Percentiles rank a stretch among this genome's conserved stretches.
These are phyloP conservation scores for Hyposoter dolosus DNA, from an alignment of 2,888 invertebrate species.

Conservation along the genomic window DNA sequence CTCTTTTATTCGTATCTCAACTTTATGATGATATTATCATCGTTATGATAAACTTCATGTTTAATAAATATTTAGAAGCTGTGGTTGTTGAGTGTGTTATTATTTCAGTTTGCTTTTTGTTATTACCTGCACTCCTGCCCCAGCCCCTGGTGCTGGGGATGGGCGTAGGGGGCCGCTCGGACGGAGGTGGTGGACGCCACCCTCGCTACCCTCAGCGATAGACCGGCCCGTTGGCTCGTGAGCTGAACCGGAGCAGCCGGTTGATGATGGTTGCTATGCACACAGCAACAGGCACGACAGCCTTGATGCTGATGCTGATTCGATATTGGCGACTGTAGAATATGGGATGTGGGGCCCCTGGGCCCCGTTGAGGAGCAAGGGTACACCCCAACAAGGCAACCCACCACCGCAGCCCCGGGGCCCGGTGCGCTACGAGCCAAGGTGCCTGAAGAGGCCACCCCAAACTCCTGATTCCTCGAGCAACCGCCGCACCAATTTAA, in stretches of 20 bases:
- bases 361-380: constrained; percentile 83
- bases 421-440: constrained; percentile 83
- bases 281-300: constrained; percentile 84
- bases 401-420: constrained; percentile 83
- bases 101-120: constrained; percentile 51
- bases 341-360: constrained; percentile 81
- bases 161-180: constrained; percentile 85
- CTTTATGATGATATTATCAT: constrained; percentile 22
- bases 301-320: constrained; percentile 74
- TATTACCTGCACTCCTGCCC: constrained; percentile 84
- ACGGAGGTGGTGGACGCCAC: constrained; percentile 85
- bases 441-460: constrained; percentile 80
- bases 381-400: constrained; percentile 84
- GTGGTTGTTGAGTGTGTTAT: constrained; percentile 42
- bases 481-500: constrained; percentile 78
- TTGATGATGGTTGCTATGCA: constrained; percentile 81
- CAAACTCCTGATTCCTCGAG: constrained; percentile 76
- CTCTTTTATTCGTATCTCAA: constrained; percentile 33
- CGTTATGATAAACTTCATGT: constrained; percentile 30
- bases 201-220: constrained; percentile 85
- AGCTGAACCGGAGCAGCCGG: constrained; percentile 81
- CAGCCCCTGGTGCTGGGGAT: constrained; percentile 84
- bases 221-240: constrained; percentile 83
- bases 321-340: constrained; percentile 71
- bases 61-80: constrained; percentile 48